Evolutionary conservation across 92 coral and sea anemone genomes (phyloP), one percentile per base, ranked within the genome.

Genomic region (Epizoanthus rinbou): DNA sequence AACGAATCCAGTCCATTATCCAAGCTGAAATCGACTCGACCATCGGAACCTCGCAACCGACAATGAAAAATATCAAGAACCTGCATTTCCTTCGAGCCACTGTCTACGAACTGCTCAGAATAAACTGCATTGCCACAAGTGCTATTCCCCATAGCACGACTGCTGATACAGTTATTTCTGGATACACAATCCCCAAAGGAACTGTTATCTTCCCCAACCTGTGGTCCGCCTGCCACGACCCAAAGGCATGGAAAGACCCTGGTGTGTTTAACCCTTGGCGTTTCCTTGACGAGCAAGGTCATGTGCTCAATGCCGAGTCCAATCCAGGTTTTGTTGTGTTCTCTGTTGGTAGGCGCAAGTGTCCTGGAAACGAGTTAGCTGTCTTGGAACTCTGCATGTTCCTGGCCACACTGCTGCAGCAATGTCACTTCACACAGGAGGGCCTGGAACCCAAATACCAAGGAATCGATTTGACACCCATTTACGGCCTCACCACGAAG

Each of bases 171-270:
- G 43, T 57, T 68, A 80, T 87, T 9, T 79, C 52, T 6, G 87
- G 75, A 50, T 87, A 73, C 74, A 74, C 80, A 19, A 87, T 87
- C 59, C 90, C 90, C 64, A 87, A 87, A 62, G 90, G 90, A 39
- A 87, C 90, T 41, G 80, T 87, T 15, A 82, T 87, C 15, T 87
- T 87, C 52, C 84, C 85, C 0, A 87, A 87, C 52, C 43, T 87
- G 41, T 87, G 90, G 90, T 85, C 87, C 47, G 85, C 81, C 50
- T 69, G 80, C 37, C 87, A 87, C 64, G 90, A 87, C 25, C 87
- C 90, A 2, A 83, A 75, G 11, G 52, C 75, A 58, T 87, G 90
- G 90, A n/a, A 74, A 52, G 33, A 57, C 33, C 90, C 90, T 11
- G 76, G 83, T 35, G 87, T 75, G 52, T 87, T 87, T 79, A 83